phyloP scores from a whole-genome alignment of 64 coral and sea anemone genomes.

The Dendrophyllia cribrosa region DNA sequence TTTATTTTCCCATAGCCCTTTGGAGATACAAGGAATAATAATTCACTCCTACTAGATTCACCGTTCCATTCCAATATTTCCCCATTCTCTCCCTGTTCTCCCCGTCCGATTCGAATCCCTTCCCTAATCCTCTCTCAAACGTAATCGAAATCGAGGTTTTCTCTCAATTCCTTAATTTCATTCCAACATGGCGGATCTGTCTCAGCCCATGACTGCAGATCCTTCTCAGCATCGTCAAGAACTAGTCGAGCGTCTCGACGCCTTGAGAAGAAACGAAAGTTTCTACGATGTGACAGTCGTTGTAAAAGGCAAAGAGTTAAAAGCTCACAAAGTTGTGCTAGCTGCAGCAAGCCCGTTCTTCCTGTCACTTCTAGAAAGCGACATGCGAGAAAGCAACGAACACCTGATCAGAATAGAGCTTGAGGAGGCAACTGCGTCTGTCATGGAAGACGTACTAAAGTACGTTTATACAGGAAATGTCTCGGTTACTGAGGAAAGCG shows the following conservation, averaged over 20 bases:
- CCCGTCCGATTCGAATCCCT: too few relatives aligned
- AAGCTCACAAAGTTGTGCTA: slow-evolving; percentile 2
- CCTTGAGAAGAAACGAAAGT: neutral
- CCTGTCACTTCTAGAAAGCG: neutral
- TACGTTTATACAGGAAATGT: slow-evolving; percentile 20
- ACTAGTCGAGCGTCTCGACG: neutral
- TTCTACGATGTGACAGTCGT: slow-evolving; percentile 4
- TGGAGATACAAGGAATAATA: too few relatives aligned
- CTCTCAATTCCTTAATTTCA: too few relatives aligned
- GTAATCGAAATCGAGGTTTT: too few relatives aligned
- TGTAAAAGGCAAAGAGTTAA: neutral
- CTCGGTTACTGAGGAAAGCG: slow-evolving; percentile 2
- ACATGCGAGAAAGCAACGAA: slow-evolving; percentile 2
- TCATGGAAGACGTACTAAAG: slow-evolving; percentile 2
- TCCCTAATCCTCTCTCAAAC: too few relatives aligned
- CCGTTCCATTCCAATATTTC: too few relatives aligned
- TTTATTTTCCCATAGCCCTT: too few relatives aligned
- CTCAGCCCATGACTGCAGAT: neutral
- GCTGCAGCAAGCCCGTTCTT: slow-evolving; percentile 29
- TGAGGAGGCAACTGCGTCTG: neutral
- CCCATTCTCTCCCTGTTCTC: too few relatives aligned
- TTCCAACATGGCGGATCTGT: too few relatives aligned
- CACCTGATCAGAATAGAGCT: slow-evolving; percentile 6
- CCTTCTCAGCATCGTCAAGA: neutral
- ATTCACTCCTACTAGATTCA: too few relatives aligned